Evolutionary conservation across 1,140 invertebrate species (phyloP).

Genomic region (Telenomus remus): DNA sequence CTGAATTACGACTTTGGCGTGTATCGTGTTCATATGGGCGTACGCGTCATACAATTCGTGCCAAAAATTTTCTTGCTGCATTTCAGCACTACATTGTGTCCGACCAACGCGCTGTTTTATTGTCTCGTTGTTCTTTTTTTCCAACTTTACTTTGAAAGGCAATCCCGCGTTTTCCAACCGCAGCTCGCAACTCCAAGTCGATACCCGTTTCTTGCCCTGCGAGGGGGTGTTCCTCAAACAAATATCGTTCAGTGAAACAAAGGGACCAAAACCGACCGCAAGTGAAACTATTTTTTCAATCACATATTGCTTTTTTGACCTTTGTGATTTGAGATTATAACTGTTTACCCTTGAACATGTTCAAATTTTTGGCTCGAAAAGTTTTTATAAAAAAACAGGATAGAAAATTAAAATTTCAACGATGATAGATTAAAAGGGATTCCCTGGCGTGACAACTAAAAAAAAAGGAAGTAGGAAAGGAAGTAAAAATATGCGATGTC

Average conservation of each 20-base stretch:
- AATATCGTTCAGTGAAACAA: not conserved
- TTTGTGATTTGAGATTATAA: too few species aligned
- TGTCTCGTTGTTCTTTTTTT: conserved; percentile 2
- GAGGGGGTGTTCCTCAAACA: not conserved
- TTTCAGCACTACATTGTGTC: conserved; percentile 18
- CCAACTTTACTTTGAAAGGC: conserved; percentile 14
- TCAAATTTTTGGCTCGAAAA: too few species aligned
- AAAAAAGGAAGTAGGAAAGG: not conserved
- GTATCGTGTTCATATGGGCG: conserved; percentile 50
- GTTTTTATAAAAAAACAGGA: too few species aligned
- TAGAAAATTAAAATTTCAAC: too few species aligned
- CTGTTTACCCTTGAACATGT: too few species aligned
- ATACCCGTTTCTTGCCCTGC: conserved; percentile 14
- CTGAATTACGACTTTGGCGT: conserved; percentile 52
- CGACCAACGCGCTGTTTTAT: too few species aligned
- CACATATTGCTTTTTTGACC: too few species aligned
- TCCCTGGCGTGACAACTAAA: conserved; percentile 22
- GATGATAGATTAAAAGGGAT: conserved; percentile 7
- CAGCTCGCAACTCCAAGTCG: conserved; percentile 1
- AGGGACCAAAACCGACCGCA: too few species aligned
- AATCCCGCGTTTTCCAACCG: conserved; percentile 19
- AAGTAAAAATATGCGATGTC: conserved; percentile 13
- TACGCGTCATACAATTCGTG: conserved; percentile 45
- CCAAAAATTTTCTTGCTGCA: conserved; percentile 52
- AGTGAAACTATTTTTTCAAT: too few species aligned